Evolutionary conservation across 2,113 vertebrate species (phyloP).

Genomic region (Leptobrachium ailaonicum): DNA sequence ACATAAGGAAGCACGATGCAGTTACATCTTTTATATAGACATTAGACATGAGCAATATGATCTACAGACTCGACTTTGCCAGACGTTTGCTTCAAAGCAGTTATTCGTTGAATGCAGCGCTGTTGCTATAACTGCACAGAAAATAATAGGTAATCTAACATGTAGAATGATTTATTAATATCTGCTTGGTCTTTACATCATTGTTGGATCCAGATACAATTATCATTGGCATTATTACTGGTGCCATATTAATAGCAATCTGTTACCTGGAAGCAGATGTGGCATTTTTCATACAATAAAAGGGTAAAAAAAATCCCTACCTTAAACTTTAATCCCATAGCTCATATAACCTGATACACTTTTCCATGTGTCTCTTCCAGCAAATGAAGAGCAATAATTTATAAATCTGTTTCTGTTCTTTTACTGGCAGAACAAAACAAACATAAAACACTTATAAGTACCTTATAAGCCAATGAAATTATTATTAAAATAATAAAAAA

Average conservation of each 20-base stretch:
- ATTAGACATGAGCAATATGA: constrained; percentile 18
- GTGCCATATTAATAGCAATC: constrained; percentile 44
- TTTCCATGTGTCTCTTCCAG: constrained; percentile 50
- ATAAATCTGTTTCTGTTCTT: constrained; percentile 44
- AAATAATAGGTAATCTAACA: constrained; percentile 36
- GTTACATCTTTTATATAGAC: constrained; percentile 30
- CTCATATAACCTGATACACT: constrained; percentile 46
- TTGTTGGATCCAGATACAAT: constrained; percentile 18
- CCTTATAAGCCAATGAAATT: constrained; percentile 48
- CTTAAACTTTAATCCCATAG: constrained; percentile 44
- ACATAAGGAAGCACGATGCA: constrained; percentile 33
- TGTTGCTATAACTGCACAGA: constrained; percentile 40
- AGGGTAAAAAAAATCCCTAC: constrained; percentile 27
- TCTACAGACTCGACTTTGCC: constrained; percentile 11
- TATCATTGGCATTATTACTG: constrained; percentile 39
- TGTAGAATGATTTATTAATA: constrained; percentile 35
- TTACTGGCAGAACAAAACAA: constrained; percentile 51
- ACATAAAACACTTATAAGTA: constrained; percentile 48
- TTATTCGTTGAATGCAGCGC: constrained; percentile 34
- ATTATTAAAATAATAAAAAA: constrained; percentile 49
- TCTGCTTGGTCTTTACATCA: constrained; percentile 22
- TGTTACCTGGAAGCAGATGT: constrained; percentile 49
- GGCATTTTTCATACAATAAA: constrained; percentile 44
- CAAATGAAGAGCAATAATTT: constrained; percentile 49
- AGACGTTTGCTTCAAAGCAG: constrained; percentile 35